Base-by-base conservation (phyloP, 1,140 invertebrate species). In the Pectinophora gossypiella region DNA sequence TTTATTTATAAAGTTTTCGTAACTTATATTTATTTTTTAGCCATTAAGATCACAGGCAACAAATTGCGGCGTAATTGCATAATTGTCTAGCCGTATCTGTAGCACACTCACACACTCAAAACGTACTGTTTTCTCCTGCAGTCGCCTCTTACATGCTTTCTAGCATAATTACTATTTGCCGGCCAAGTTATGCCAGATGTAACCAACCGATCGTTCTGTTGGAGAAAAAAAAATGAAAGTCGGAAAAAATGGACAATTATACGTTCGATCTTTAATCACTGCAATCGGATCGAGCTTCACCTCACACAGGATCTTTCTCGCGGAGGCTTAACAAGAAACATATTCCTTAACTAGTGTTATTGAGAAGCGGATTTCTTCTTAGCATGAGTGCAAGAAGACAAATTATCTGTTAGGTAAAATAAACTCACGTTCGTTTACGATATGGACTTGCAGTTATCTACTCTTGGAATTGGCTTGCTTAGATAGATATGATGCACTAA, bases 121-220 rank as follows among this genome's bases (percentile, higher is more conserved):
- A 40, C 36, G 27, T 40, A 18, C 16, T 15, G 36, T 40, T 40
- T 40, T 40, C 36, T 40, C 36, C 36, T 40, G 16, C 36, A 40
- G 36, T 40, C 36, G 36, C 36, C 36, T 40, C 36, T 40, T 40
- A 40, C 36, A 40, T 40, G 36, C 36, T 40, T 40, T 40, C 36
- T 40, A 40, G 36, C 36, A 40, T 40, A 40, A 40, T 40, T 40
- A 40, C 36, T 15, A 15, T 40, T 7, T 40, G 36, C 36, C 36
- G 15, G 16, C 36, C 36, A 40, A 40, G 36, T 40, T 40, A 40
- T 40, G 36, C 36, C 36, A 40, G 36, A 40, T 40, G 36, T 40
- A 40, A 40, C 36, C 36, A 40, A 40, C 13, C 36, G 36, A 40
- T 40, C 36, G 36, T 1, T 40, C 36, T 40, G 3, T 40, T 13